Percentiles rank a stretch among this genome's conserved stretches.
phyloP scores from a whole-genome alignment of 2,888 invertebrate species.

The Epinotia ramella region DNA sequence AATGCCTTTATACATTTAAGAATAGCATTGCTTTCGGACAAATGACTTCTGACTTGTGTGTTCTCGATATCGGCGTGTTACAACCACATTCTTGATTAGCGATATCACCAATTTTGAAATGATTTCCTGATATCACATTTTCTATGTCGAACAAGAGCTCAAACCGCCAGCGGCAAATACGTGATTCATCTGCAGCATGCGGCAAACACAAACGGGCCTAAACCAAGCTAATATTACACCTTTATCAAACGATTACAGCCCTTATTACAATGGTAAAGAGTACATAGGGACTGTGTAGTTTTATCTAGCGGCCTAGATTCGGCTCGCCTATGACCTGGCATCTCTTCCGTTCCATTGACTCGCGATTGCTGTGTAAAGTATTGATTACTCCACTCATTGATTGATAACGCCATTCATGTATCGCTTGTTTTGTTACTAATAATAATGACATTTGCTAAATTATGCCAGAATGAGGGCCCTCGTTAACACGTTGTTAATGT shows the following conservation, averaged over 20 bases:
- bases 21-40: too few species aligned
- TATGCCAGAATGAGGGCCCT: neutral
- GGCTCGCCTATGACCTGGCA: conserved; percentile 9
- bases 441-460: neutral
- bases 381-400: conserved; percentile 29
- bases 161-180: neutral
- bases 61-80: too few species aligned
- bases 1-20: too few species aligned
- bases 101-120: neutral
- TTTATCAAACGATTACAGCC: neutral
- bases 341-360: conserved; percentile 21
- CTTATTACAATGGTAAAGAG: neutral
- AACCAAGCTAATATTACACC: neutral
- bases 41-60: too few species aligned
- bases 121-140: neutral
- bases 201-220: conserved; percentile 12
- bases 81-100: neutral
- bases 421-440: neutral
- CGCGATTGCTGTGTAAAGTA: neutral
- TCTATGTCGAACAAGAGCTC: neutral
- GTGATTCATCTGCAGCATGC: conserved; percentile 7
- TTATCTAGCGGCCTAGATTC: conserved; percentile 17
- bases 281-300: neutral
- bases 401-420: conserved; percentile 25
- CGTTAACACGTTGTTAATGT: neutral